Percentiles rank a stretch among this genome's conserved stretches.
These are phyloP conservation scores for Oegoconia quadripuncta DNA, from an alignment of 2,888 invertebrate genomes.

Conservation along the genomic window DNA sequence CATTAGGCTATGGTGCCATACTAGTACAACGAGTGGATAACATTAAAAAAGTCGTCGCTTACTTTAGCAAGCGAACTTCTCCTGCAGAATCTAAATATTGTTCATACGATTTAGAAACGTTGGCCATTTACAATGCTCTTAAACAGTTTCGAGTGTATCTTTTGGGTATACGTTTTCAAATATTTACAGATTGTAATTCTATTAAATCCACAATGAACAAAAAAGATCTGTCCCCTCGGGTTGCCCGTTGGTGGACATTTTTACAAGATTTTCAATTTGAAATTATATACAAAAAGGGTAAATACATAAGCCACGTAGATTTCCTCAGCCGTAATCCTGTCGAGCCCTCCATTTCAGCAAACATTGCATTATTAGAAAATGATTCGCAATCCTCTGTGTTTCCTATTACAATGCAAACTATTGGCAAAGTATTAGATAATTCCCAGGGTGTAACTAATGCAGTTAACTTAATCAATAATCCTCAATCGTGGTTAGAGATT, in stretches of 20 bases:
- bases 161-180: slow-evolving; percentile 25
- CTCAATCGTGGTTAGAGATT: slow-evolving; percentile 20
- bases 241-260: slow-evolving; percentile 27
- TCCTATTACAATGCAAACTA: no score
- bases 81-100: slow-evolving; percentile 25
- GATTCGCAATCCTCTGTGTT: no score
- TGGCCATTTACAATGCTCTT: slow-evolving; percentile 35
- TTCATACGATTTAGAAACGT: slow-evolving; percentile 42
- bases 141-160: slow-evolving; percentile 41
- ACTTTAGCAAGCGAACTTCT: slow-evolving; percentile 32
- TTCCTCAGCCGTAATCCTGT: slow-evolving; percentile 25
- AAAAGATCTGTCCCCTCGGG: no score
- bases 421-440: no score
- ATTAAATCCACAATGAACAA: slow-evolving; percentile 22
- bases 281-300: slow-evolving; percentile 23
- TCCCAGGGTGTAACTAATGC: background rate
- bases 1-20: no score
- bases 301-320: slow-evolving; percentile 24
- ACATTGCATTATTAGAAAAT: no score
- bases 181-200: slow-evolving; percentile 25
- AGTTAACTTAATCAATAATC: slow-evolving; percentile 11
- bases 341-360: no score
- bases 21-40: no score
- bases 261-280: slow-evolving; percentile 26
- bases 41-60: slow-evolving; percentile 36